These are phyloP conservation scores for Argyrosomus regius DNA, from an alignment of 2,797 vertebrate species.

Conservation along the genomic window DNA sequence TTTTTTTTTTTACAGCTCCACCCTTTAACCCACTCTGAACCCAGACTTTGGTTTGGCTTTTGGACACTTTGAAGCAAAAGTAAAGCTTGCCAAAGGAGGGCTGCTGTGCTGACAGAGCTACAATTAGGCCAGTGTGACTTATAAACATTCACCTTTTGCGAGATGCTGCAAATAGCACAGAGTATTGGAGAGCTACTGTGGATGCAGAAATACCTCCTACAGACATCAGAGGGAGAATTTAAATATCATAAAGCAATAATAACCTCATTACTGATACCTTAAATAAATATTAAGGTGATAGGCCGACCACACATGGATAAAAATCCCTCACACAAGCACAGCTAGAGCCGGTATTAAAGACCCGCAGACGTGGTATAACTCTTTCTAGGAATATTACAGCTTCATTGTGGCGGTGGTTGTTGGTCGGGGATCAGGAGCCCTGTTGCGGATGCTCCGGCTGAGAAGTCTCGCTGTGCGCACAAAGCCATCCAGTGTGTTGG, in stretches of 20 bases:
- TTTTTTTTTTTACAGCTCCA: constrained; percentile 51
- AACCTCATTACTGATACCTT: neutral
- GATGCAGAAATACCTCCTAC: neutral
- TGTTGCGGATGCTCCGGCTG: constrained; percentile 75
- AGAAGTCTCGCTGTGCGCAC: constrained; percentile 81
- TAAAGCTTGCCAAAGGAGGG: neutral
- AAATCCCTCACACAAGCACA: neutral
- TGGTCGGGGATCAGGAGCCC: constrained; percentile 60
- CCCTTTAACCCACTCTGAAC: constrained; percentile 56
- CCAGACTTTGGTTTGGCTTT: constrained; percentile 18
- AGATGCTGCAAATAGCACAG: constrained; percentile 49
- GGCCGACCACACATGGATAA: neutral
- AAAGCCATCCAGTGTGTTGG: constrained; percentile 94
- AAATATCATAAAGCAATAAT: neutral
- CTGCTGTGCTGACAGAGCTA: constrained; percentile 28
- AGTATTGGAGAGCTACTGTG: neutral
- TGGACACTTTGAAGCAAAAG: constrained; percentile 30
- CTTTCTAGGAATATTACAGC: constrained; percentile 72
- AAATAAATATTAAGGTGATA: neutral
- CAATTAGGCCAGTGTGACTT: constrained; percentile 35
- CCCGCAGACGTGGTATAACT: constrained; percentile 4
- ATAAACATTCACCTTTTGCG: constrained; percentile 47
- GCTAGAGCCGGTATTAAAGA: neutral
- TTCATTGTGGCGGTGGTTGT: constrained; percentile 66
- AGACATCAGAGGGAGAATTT: neutral